These are phyloP conservation scores for Ennomos erosarius DNA, from an alignment of 2,888 invertebrate species.

Conservation along the genomic window DNA sequence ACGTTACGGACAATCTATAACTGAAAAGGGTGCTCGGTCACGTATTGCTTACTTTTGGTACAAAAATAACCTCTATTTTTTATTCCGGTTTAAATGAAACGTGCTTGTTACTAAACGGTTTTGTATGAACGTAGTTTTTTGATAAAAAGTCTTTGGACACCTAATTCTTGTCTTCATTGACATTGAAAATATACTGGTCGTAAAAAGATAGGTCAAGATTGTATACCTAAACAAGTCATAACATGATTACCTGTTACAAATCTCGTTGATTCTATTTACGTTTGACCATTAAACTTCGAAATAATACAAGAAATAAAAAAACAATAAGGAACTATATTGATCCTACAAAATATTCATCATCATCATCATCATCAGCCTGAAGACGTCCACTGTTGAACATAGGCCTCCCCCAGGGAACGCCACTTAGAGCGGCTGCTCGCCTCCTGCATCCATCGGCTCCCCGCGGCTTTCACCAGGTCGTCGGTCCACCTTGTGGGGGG, in stretches of 20 bases:
- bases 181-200: background rate
- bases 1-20: slow-evolving; percentile 20
- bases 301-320: too few species aligned
- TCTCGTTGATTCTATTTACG: too few species aligned
- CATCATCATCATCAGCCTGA: too few species aligned
- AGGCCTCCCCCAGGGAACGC: too few species aligned
- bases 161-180: slow-evolving; percentile 12
- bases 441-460: too few species aligned
- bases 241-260: too few species aligned
- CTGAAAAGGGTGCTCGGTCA: slow-evolving; percentile 39
- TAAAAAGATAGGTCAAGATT: slow-evolving; percentile 10
- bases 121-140: slow-evolving; percentile 22
- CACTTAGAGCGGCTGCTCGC: too few species aligned
- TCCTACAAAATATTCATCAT: background rate
- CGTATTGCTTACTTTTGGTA: slow-evolving; percentile 39
- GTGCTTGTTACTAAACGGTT: slow-evolving; percentile 36
- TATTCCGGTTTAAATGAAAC: slow-evolving; percentile 33
- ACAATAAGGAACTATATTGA: too few species aligned
- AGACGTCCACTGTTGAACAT: too few species aligned
- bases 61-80: slow-evolving; percentile 40
- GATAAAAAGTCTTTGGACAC: slow-evolving; percentile 9
- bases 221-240: background rate
- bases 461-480: too few species aligned
- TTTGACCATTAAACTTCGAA: too few species aligned
- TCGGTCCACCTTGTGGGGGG: too few species aligned